Percentiles rank a stretch among this genome's conserved stretches.
Conservation (phyloP, 2,888 invertebrate genomes). For the Dicyrtomina minuta region DNA sequence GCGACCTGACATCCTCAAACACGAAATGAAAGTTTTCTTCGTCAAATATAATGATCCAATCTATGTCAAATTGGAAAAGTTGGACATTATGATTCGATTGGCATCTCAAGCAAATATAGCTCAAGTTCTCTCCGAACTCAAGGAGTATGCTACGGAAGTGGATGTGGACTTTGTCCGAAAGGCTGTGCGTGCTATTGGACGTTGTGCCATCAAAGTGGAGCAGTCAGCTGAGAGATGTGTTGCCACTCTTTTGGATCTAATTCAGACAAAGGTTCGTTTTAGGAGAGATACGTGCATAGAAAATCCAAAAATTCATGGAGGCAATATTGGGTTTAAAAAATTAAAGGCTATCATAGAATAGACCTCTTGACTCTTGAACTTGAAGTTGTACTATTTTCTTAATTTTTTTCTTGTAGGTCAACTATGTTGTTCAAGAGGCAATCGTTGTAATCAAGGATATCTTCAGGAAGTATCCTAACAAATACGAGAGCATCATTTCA, state of each 20-base stretch:
- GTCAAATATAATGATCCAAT: slow-evolving; percentile 99
- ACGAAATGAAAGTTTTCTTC: slow-evolving; percentile 99
- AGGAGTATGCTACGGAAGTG: slow-evolving; percentile 97
- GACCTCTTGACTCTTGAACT: too few species aligned
- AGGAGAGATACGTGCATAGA: too few species aligned
- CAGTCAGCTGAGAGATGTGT: slow-evolving; percentile 98
- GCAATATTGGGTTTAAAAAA: too few species aligned
- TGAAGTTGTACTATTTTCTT: not conserved
- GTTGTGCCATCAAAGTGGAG: slow-evolving; percentile 98
- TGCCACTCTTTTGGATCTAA: slow-evolving; percentile 92
- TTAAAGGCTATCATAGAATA: too few species aligned
- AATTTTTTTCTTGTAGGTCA: slow-evolving; percentile 62
- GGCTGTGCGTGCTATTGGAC: slow-evolving; percentile 95
- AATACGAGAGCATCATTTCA: slow-evolving; percentile 99
- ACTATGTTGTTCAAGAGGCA: slow-evolving; percentile 99
- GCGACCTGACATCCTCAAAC: slow-evolving; percentile 95
- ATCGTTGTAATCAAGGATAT: slow-evolving; percentile 99
- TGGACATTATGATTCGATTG: slow-evolving; percentile 98
- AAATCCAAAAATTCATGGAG: too few species aligned
- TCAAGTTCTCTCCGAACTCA: slow-evolving; percentile 94
- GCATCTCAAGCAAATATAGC: slow-evolving; percentile 98
- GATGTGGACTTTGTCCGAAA: slow-evolving; percentile 99
- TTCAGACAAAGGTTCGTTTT: slow-evolving; percentile 99
- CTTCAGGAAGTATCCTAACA: slow-evolving; percentile 97
- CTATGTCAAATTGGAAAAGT: slow-evolving; percentile 96